phyloP scores from a whole-genome alignment of 2,113 vertebrate species.

The Pterocles burchelli region DNA sequence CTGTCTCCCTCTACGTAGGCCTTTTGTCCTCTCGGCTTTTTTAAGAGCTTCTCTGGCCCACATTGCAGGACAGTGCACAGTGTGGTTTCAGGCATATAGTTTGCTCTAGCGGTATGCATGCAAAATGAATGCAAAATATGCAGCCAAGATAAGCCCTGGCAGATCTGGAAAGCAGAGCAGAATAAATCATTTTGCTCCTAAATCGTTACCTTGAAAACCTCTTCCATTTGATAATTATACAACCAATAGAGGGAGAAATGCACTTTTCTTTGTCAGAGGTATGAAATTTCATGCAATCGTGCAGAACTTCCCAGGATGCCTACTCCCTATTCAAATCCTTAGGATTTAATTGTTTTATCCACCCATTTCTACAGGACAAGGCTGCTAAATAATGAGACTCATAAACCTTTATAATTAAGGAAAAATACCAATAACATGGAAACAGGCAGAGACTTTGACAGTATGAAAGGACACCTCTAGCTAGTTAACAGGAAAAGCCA shows the following conservation, averaged over 20 bases:
- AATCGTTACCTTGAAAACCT: conserved; percentile 10
- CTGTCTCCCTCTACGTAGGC: not conserved
- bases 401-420: conserved; percentile 8
- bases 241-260: not conserved
- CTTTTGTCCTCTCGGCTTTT: not conserved
- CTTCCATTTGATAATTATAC: conserved; percentile 11
- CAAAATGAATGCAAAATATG: conserved; percentile 43
- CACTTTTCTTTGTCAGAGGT: not conserved
- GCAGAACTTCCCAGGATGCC: not conserved
- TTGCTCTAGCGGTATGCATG: not conserved
- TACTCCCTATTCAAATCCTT: not conserved
- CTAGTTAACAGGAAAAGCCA: not conserved
- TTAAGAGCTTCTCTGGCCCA: not conserved
- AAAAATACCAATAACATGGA: not conserved
- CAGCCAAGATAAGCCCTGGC: conserved; percentile 21
- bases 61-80: not conserved
- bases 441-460: not conserved
- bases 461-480: not conserved
- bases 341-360: conserved; percentile 13
- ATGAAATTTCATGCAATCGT: not conserved
- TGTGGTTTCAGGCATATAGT: not conserved
- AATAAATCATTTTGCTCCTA: not conserved
- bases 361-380: not conserved
- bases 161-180: not conserved
- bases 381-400: not conserved